These are phyloP conservation scores for Pristionchus mayeri DNA, from an alignment of 2,888 invertebrate species.

Conservation along the genomic window DNA sequence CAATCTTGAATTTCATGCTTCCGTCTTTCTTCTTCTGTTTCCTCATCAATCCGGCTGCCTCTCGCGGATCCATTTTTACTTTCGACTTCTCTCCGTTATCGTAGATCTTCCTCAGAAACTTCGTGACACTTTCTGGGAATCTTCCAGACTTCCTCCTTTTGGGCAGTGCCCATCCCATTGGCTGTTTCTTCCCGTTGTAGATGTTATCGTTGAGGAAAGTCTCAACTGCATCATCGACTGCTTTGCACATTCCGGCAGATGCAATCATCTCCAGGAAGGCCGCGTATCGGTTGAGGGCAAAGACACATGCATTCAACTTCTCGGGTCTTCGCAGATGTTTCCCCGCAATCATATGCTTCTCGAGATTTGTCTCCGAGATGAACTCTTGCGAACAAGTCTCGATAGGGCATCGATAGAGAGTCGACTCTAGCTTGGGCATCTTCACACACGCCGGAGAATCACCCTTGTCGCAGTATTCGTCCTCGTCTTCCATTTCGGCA, in stretches of 20 bases:
- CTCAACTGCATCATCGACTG: no score
- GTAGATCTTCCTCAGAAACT: constrained; percentile 4
- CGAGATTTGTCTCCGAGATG: background rate
- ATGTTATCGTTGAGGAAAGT: no score
- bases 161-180: no score
- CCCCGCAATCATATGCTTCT: background rate
- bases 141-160: no score
- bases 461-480: no score
- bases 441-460: no score
- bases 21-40: background rate
- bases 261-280: no score
- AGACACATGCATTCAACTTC: no score
- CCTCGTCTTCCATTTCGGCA: no score
- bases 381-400: background rate
- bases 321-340: background rate
- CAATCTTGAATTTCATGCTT: background rate
- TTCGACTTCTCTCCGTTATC: background rate
- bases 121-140: background rate
- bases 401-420: background rate
- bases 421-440: background rate
- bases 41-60: background rate
- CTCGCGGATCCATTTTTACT: background rate
- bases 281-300: no score
- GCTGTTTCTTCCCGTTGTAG: background rate
- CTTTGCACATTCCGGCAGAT: no score